Evolutionary conservation across 2,113 vertebrate genomes (phyloP).

Genomic region (Cygnus buccinator): DNA sequence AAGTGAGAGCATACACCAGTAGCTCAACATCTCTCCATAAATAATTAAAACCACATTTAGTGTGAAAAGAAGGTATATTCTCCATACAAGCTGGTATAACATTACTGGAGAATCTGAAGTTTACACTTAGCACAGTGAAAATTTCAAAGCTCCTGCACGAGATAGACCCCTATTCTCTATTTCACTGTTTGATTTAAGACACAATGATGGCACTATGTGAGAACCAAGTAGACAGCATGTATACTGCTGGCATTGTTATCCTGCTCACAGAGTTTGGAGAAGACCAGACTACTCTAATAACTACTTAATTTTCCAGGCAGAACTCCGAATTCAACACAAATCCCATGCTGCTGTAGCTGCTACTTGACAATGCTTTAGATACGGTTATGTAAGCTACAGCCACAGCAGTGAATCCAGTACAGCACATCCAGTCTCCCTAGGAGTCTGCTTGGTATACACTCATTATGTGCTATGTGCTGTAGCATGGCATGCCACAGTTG

Average conservation of each 20-base stretch:
- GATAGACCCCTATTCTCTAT: neutral
- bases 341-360: neutral
- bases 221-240: neutral
- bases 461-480: neutral
- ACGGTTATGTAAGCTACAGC: neutral
- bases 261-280: neutral
- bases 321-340: neutral
- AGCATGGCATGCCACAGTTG: neutral
- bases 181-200: neutral
- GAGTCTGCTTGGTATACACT: neutral
- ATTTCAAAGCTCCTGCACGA: neutral
- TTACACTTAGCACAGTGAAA: neutral
- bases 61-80: rapidly evolving
- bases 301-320: neutral
- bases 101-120: neutral
- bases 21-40: neutral
- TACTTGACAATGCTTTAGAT: neutral
- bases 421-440: neutral
- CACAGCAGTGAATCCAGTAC: neutral
- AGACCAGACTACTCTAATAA: neutral
- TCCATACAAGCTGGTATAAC: neutral
- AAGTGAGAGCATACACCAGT: neutral
- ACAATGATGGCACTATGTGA: neutral
- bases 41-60: neutral
- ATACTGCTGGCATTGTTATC: neutral